Evolutionary conservation across 2,888 invertebrate species (phyloP).

Genomic region (Marasmarcha lunaedactyla): DNA sequence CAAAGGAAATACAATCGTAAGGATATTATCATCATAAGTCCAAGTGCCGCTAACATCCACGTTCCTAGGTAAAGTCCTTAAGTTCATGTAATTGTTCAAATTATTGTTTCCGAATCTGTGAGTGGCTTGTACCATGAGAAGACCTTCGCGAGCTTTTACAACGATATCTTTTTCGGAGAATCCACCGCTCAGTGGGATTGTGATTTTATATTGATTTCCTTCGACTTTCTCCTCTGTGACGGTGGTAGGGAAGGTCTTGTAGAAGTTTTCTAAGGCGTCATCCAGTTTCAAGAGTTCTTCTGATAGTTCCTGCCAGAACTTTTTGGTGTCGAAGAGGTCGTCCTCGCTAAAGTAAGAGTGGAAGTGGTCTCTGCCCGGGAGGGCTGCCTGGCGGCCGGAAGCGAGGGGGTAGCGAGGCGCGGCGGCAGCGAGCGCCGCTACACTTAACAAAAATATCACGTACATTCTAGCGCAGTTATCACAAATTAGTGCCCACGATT

Average conservation of each 20-base stretch:
- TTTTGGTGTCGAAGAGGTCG: slow-evolving; percentile 34
- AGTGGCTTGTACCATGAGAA: slow-evolving; percentile 45
- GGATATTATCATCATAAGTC: slow-evolving; percentile 29
- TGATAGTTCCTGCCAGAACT: slow-evolving; percentile 36
- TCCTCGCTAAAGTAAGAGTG: slow-evolving; percentile 19
- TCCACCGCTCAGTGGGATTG: slow-evolving; percentile 28
- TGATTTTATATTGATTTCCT: slow-evolving; percentile 38
- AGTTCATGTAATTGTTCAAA: slow-evolving; percentile 29
- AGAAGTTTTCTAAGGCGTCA: slow-evolving; percentile 28
- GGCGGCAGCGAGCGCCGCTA: slow-evolving; percentile 31
- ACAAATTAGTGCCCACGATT: not conserved
- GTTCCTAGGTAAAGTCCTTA: slow-evolving; percentile 30
- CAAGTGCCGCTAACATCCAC: slow-evolving; percentile 40
- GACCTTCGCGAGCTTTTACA: slow-evolving; percentile 43
- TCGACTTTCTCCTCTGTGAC: slow-evolving; percentile 23
- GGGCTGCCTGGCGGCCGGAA: slow-evolving; percentile 11
- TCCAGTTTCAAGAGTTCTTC: slow-evolving; percentile 34
- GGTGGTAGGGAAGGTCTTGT: slow-evolving; percentile 26
- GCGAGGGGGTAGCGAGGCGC: slow-evolving; percentile 26
- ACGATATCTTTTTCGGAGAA: slow-evolving; percentile 44
- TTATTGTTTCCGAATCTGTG: slow-evolving; percentile 20
- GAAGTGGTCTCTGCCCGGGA: slow-evolving; percentile 7
- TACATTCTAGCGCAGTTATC: slow-evolving; percentile 21
- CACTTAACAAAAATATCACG: slow-evolving; percentile 24
- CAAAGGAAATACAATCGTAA: slow-evolving; percentile 36